Evolutionary conservation across 2,113 vertebrate genomes (phyloP).

Genomic region (Verasper variegatus): DNA sequence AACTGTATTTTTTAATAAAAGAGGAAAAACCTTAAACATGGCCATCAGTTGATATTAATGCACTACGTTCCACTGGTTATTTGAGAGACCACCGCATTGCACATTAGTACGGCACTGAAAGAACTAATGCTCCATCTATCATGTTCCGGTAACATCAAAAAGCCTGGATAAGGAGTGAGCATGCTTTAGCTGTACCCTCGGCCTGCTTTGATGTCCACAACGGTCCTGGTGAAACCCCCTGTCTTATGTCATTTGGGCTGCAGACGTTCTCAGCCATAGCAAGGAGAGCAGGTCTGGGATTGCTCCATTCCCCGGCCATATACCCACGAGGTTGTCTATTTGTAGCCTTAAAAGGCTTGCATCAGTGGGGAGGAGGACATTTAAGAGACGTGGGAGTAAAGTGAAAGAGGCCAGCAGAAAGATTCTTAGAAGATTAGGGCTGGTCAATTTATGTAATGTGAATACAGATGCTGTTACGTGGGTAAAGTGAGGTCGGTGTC

Average conservation of each 20-base stretch:
- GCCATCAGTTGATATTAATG: conserved; percentile 14
- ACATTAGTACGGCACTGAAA: conserved; percentile 17
- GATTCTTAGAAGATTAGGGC: conserved; percentile 37
- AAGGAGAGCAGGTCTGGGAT: conserved; percentile 55
- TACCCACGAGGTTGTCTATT: conserved; percentile 45
- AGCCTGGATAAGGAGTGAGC: conserved; percentile 56
- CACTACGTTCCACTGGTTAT: conserved; percentile 29
- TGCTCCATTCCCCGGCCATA: conserved; percentile 41
- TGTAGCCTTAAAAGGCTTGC: conserved; percentile 66
- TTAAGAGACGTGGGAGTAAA: conserved; percentile 42
- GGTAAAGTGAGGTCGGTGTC: conserved; percentile 11
- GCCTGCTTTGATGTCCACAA: conserved; percentile 71
- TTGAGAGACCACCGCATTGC: conserved; percentile 44
- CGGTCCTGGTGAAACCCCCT: conserved; percentile 56
- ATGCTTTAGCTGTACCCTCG: conserved; percentile 61
- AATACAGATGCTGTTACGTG: conserved; percentile 18
- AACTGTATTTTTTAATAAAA: not conserved
- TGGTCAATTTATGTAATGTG: conserved; percentile 45
- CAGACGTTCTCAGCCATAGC: conserved; percentile 49
- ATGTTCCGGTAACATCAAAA: conserved; percentile 71
- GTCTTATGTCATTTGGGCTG: conserved; percentile 68
- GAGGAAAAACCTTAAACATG: conserved; percentile 13
- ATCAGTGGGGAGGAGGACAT: conserved; percentile 42
- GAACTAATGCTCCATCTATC: conserved; percentile 48
- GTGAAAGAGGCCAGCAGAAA: conserved; percentile 36